Evolutionary conservation across 2,888 invertebrate species (phyloP).

Genomic region (Drosophila ezoana): DNA sequence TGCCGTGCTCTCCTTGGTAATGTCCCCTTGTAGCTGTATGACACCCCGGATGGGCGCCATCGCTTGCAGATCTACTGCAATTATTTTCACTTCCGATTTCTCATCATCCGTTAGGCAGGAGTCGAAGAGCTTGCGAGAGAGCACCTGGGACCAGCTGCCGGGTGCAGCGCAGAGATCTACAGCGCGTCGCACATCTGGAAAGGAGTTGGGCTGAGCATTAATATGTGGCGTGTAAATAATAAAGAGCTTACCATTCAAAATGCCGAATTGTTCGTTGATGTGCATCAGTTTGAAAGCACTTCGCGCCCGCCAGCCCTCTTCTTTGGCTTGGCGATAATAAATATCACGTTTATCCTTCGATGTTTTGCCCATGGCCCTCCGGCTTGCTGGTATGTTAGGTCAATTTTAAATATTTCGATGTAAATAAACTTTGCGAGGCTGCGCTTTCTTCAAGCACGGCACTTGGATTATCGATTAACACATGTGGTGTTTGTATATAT

Average conservation of each 20-base stretch:
- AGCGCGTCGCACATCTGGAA: conserved; percentile 92
- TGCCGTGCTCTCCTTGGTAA: conserved; percentile 96
- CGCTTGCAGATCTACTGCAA: conserved; percentile 98
- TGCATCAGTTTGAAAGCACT: conserved; percentile 99
- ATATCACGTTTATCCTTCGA: conserved; percentile 99
- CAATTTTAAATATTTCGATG: no score
- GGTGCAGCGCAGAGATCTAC: conserved; percentile 99
- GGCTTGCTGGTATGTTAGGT: neutral
- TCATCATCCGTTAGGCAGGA: conserved; percentile 81
- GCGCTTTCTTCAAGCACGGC: neutral
- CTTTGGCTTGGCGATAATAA: conserved; percentile 98
- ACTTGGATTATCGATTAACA: conserved; percentile 5
- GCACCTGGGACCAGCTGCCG: conserved; percentile 99
- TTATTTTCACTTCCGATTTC: conserved; percentile 91
- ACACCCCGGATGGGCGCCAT: conserved; percentile 99
- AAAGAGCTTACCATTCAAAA: conserved; percentile 89
- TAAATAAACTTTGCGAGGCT: no score
- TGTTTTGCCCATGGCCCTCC: conserved; percentile 93
- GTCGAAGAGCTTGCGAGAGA: conserved; percentile 91
- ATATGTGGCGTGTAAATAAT: neutral
- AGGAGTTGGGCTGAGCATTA: neutral
- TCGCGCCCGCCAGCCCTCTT: conserved; percentile 99
- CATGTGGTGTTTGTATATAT: neutral
- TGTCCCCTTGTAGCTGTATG: conserved; percentile 98
- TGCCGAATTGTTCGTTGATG: conserved; percentile 96